Base-by-base conservation (phyloP, 2,888 invertebrate species). In the Acanthosoma haemorrhoidale region DNA sequence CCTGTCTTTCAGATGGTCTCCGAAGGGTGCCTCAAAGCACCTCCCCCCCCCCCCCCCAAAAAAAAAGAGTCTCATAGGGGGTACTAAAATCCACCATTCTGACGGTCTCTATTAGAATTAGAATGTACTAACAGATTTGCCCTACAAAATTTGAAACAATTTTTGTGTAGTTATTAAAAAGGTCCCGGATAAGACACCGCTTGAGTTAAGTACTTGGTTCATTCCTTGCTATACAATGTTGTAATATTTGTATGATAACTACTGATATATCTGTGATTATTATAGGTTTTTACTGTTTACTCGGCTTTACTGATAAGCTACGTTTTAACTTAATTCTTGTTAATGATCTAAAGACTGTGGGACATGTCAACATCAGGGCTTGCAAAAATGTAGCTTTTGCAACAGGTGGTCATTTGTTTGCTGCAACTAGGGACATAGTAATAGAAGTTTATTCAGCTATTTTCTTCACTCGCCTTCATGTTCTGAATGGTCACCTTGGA, bases 281-380 rank as follows among this genome's bases (percentile, higher is more conserved):
- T 67, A 15, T 51, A 78, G 95, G 94, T 4, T 83, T 95, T 1
- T 93, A 93, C 79, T 87, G 92, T 2, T 87, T 94, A 43, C 88
- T 94, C 34, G 95, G 95, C 0, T 96, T 96, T 80, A 90, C 91
- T 1, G 95, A 96, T 79, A 94, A 95, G 80, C 82, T 96, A 3
- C 86, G 94, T 61, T 89, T 93, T 75, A 88, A 94, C 85, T 91
- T 91, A 70, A 88, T 96, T 25, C 84, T 94, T 74, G 89, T 95
- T 76, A 93, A 96, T 76, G 93, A 95, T 78, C 85, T 96, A 67
- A 84, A 84, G 36, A 80, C 82, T 1, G 85, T 88, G 80, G 83
- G 86, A 71, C 89, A 90, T 76, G 88, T 91, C 77, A 82, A 87
- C 0, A 86, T 91, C 71, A 83, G 91, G 64, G 88, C 87, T 75